Evolutionary conservation across 1,140 invertebrate genomes (phyloP).

Genomic region (Ceratina japonica): DNA sequence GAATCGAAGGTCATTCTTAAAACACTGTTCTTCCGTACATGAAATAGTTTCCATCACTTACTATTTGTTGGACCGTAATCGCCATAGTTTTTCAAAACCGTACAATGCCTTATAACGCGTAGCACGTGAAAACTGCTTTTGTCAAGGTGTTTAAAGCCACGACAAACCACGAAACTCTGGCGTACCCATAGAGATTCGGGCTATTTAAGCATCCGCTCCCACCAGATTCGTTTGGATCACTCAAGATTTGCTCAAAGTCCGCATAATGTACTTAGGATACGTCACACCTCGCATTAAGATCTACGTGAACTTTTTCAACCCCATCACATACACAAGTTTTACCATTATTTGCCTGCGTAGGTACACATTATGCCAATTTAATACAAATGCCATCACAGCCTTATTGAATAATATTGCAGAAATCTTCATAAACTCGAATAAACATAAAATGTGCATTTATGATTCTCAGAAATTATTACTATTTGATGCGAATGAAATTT

Average conservation of each 20-base stretch:
- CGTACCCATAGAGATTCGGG: conserved; percentile 15
- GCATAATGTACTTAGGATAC: conserved; percentile 26
- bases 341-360: not conserved
- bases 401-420: no score
- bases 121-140: not conserved
- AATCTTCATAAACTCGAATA: no score
- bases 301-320: not conserved
- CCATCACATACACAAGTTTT: not conserved
- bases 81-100: not conserved
- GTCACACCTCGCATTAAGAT: no score
- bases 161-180: conserved; percentile 4
- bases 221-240: conserved; percentile 25
- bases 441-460: no score
- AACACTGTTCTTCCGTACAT: not conserved
- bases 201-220: conserved; percentile 36
- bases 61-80: conserved; percentile 21
- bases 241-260: conserved; percentile 49
- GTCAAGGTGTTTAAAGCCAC: not conserved
- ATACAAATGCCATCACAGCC: not conserved
- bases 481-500: no score
- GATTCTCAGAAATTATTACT: no score
- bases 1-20: not conserved
- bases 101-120: not conserved
- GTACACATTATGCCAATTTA: not conserved
- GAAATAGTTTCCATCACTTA: conserved; percentile 20